Percentiles rank a stretch among this genome's conserved stretches.
Conservation (phyloP, 2,888 invertebrate genomes). For the Hydropsyche betteni region DNA sequence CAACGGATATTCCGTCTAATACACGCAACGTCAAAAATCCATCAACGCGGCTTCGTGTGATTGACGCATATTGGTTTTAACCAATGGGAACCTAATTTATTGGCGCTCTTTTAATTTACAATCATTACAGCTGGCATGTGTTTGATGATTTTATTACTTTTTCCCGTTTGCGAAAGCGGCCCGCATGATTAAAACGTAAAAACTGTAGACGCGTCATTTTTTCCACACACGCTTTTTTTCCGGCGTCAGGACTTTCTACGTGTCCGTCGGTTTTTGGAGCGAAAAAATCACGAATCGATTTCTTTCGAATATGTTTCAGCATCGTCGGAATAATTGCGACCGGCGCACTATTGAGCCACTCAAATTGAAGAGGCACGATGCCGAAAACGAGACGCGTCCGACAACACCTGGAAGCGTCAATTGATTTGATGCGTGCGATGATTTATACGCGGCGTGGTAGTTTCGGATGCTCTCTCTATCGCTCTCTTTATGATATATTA, state of each 20-base stretch:
- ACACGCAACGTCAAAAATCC: slow-evolving; percentile 49
- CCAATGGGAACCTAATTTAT: slow-evolving; percentile 46
- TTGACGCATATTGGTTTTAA: slow-evolving; percentile 50
- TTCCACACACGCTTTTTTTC: not conserved
- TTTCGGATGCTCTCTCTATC: slow-evolving; percentile 13
- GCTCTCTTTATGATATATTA: not conserved
- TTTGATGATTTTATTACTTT: slow-evolving; percentile 49
- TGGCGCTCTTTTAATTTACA: slow-evolving; percentile 49
- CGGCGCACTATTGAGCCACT: slow-evolving; percentile 28
- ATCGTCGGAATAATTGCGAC: slow-evolving; percentile 44
- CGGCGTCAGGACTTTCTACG: slow-evolving; percentile 31
- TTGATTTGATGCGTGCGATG: slow-evolving; percentile 45
- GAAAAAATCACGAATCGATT: slow-evolving; percentile 48
- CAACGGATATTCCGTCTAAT: slow-evolving; percentile 33
- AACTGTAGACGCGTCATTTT: slow-evolving; percentile 1
- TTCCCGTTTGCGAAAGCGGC: slow-evolving; percentile 38
- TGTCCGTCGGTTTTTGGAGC: slow-evolving; percentile 20
- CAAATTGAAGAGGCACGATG: slow-evolving; percentile 49
- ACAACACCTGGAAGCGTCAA: slow-evolving; percentile 49
- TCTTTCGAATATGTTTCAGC: slow-evolving; percentile 41
- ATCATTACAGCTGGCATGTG: slow-evolving; percentile 43
- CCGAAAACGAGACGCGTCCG: slow-evolving; percentile 33
- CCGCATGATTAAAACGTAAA: slow-evolving; percentile 45
- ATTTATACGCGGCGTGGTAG: slow-evolving; percentile 33
- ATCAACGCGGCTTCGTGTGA: slow-evolving; percentile 44